Percentiles rank a stretch among this genome's conserved stretches.
phyloP scores from a whole-genome alignment of 2,797 vertebrate genomes.

The Phalanger gymnotis region DNA sequence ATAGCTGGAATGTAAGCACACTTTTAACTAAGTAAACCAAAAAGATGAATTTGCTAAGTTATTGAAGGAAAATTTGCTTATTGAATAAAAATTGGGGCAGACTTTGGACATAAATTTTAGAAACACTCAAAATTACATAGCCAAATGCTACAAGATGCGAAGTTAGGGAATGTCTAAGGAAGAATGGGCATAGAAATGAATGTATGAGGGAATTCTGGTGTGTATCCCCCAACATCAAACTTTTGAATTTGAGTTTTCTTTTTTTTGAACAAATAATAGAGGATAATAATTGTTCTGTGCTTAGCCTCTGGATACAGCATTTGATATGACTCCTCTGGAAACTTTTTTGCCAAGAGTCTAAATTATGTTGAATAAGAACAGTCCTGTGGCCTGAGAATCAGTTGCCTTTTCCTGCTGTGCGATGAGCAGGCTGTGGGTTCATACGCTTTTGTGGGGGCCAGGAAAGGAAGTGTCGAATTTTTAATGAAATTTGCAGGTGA shows the following conservation, averaged over 20 bases:
- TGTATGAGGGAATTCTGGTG: neutral
- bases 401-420: slow-evolving; percentile 17
- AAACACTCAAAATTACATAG: slow-evolving; percentile 5
- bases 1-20: neutral
- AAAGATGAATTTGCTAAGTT: neutral
- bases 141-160: neutral
- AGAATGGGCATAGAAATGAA: neutral
- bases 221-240: neutral
- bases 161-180: neutral
- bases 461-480: slow-evolving; percentile 31
- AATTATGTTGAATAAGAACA: slow-evolving; percentile 46
- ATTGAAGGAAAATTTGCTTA: slow-evolving; percentile 15
- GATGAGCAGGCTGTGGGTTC: slow-evolving; percentile 18
- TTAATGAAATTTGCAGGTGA: slow-evolving; percentile 46
- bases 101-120: slow-evolving; percentile 24
- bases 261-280: slow-evolving; percentile 16
- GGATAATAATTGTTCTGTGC: neutral
- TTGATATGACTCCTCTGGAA: neutral
- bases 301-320: slow-evolving; percentile 5
- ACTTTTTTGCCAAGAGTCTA: neutral
- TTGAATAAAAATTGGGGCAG: slow-evolving; percentile 49
- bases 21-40: slow-evolving; percentile 17
- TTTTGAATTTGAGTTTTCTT: slow-evolving; percentile 11
- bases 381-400: slow-evolving; percentile 28
- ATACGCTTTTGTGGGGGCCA: slow-evolving; percentile 5